phyloP scores from a whole-genome alignment of 2,888 invertebrate genomes.

The Morpho achilles region DNA sequence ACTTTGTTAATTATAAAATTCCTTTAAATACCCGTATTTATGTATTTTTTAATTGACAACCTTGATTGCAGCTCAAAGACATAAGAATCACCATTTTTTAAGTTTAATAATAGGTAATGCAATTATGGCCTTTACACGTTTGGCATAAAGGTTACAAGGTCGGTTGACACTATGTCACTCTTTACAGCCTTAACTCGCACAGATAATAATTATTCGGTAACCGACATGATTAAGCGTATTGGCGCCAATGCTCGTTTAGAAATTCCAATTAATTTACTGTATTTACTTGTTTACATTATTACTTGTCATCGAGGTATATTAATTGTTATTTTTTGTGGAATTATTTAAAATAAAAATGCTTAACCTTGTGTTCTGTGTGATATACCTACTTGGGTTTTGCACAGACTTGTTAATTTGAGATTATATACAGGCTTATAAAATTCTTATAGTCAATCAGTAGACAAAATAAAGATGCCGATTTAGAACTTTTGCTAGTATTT shows the following conservation, averaged over 20 bases:
- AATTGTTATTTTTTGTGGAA: too few relatives aligned
- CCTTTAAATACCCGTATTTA: not conserved
- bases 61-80: not conserved
- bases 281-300: constrained; percentile 3
- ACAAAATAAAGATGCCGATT: too few relatives aligned
- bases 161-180: not conserved
- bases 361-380: too few relatives aligned
- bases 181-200: not conserved
- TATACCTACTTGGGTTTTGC: too few relatives aligned
- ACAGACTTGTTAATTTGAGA: too few relatives aligned
- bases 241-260: constrained; percentile 31
- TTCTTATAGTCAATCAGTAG: too few relatives aligned
- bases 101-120: not conserved
- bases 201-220: constrained; percentile 23
- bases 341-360: too few relatives aligned
- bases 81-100: constrained; percentile 7
- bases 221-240: constrained; percentile 18
- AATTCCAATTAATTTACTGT: constrained; percentile 22
- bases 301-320: too few relatives aligned
- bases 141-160: constrained; percentile 21
- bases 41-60: not conserved
- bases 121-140: constrained; percentile 8
- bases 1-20: too few relatives aligned
- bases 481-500: too few relatives aligned
- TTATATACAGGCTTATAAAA: too few relatives aligned